Percentiles rank a stretch among this genome's conserved stretches.
Evolutionary conservation across 2,113 vertebrate species (phyloP).

Genomic region (Propithecus coquereli): DNA sequence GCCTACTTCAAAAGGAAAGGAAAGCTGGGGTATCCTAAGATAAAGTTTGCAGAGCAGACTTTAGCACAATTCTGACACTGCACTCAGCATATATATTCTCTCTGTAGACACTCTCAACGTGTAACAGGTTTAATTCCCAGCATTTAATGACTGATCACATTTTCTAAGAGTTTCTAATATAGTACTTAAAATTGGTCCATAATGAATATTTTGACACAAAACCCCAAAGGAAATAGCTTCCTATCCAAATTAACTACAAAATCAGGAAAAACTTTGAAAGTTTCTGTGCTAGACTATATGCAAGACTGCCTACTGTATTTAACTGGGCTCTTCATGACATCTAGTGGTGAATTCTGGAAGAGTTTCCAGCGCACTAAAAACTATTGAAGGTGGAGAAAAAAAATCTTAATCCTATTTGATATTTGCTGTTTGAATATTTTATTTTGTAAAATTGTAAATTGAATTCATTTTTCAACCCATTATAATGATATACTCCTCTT

Average conservation of each 20-base stretch:
- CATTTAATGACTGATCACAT: background rate
- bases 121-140: background rate
- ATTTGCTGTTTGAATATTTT: slow-evolving; percentile 11
- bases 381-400: background rate
- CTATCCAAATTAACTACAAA: slow-evolving; percentile 45
- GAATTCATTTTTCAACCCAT: background rate
- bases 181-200: slow-evolving; percentile 48
- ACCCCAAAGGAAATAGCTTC: slow-evolving; percentile 13
- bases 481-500: background rate
- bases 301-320: background rate
- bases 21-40: background rate
- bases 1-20: background rate
- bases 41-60: background rate
- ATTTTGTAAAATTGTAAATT: background rate
- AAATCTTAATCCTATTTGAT: background rate
- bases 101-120: background rate
- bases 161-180: slow-evolving; percentile 23
- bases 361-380: background rate
- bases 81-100: background rate
- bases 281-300: background rate
- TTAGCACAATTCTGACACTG: background rate
- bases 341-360: slow-evolving; percentile 72
- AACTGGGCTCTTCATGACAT: slow-evolving; percentile 75
- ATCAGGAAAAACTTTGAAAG: background rate
- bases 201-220: slow-evolving; percentile 35